Percentiles rank a stretch among this genome's conserved stretches.
Conservation (phyloP, 2,888 invertebrate species). For the Mesorhabditis belari region DNA sequence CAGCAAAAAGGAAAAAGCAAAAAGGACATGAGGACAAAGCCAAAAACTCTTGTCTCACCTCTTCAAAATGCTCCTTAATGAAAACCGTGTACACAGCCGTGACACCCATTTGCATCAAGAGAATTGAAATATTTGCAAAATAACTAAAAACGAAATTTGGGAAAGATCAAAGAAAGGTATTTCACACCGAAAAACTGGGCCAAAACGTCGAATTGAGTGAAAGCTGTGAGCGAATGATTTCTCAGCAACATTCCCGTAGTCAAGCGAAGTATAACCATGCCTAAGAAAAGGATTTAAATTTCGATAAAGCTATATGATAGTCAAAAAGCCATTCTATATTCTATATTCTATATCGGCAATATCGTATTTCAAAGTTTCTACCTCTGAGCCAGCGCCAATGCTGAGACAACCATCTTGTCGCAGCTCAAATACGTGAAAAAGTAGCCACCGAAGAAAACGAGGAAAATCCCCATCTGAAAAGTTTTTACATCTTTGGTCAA, state of each 20-base stretch:
- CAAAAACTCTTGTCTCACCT: no score
- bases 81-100: not conserved
- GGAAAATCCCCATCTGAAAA: not conserved
- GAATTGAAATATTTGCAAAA: not conserved
- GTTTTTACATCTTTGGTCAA: no score
- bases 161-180: no score
- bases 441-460: not conserved
- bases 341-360: no score
- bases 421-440: not conserved
- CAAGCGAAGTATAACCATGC: not conserved
- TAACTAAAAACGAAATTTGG: no score
- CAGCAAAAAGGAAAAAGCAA: no score
- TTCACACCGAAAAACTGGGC: no score
- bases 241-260: not conserved
- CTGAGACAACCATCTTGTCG: not conserved
- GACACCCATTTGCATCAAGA: not conserved
- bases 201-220: not conserved
- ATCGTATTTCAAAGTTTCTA: not conserved
- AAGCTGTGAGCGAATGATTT: not conserved
- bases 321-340: not conserved
- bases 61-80: not conserved
- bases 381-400: not conserved
- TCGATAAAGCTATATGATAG: not conserved
- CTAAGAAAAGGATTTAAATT: no score
- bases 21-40: no score